Percentiles rank a stretch among this genome's conserved stretches.
Evolutionary conservation across 1,140 invertebrate species (phyloP).

Genomic region (Caenorhabditis tropicalis): DNA sequence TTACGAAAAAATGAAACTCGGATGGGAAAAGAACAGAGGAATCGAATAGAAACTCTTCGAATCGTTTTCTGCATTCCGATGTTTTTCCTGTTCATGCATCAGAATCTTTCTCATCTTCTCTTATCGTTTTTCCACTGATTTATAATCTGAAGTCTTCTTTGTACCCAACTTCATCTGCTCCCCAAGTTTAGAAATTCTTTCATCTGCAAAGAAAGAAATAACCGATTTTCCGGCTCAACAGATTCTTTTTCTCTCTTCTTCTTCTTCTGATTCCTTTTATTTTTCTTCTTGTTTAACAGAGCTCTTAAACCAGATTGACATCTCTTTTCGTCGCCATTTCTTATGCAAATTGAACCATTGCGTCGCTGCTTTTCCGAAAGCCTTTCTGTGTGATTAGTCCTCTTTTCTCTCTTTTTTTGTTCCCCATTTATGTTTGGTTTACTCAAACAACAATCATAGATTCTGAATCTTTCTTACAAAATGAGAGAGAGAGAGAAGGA

Average conservation of each 20-base stretch:
- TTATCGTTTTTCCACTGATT: no score
- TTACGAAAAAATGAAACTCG: background rate
- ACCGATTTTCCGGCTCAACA: background rate
- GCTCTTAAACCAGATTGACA: slow-evolving; percentile 25
- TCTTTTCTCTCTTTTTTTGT: background rate
- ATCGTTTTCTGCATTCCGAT: no score
- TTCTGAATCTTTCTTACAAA: no score
- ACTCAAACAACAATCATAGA: background rate
- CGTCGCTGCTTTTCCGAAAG: background rate
- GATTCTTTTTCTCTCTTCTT: background rate
- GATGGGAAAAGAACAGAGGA: no score
- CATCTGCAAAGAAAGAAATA: background rate
- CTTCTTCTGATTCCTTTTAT: background rate
- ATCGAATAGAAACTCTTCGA: no score
- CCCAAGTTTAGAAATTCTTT: background rate
- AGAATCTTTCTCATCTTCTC: no score
- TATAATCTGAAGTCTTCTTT: background rate
- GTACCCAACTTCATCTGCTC: background rate
- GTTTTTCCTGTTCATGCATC: no score
- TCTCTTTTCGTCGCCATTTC: slow-evolving; percentile 29
- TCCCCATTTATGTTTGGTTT: background rate
- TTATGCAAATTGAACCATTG: background rate
- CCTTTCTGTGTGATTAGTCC: slow-evolving; percentile 29
- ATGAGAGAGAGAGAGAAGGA: no score
- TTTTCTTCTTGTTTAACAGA: background rate